Base-by-base conservation (phyloP, 2,888 invertebrate genomes). In the Antheraea assamensis region DNA sequence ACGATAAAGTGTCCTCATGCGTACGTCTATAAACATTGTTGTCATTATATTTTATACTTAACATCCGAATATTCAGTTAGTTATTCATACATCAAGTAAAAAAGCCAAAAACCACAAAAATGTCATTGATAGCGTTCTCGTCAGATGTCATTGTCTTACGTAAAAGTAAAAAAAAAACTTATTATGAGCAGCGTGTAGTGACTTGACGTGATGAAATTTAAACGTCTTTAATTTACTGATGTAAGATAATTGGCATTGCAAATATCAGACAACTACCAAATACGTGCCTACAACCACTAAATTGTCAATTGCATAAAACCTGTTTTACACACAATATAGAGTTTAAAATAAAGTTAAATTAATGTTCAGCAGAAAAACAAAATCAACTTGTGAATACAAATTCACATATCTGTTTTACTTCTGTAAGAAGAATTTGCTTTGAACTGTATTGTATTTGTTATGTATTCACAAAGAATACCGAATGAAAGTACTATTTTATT, bases 191-290 rank as follows among this genome's bases (percentile, higher is more conserved):
- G 15, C 30, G 30, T 85, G 80, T 83, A 81, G 78, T 79, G 78
- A 81, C 80, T 13, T 7, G 79, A 78, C 81, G 79, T 79, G 77
- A 83, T 75, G 87, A 89, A 91, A 90, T 92, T 88, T 85, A 87
- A 90, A 91, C 88, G 83, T 78, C 79, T 80, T 78, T 27, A 64
- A 64, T 64, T 80, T 81, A 76, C 80, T 76, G 27, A 70, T 70
- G 70, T 78, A 79, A 81, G 82, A 81, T 82, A 82, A 83, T 85
- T 84, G 81, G 81, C 83, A 85, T 85, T 84, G 83, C 83, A 87
- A 88, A 87, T 85, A 85, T 85, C 82, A 76, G 74, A 72, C 74
- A 72, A 75, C 77, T 78, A 76, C 19, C 13, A 68, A 35, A 76
- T 79, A 76, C 77, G 76, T 58, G 47, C 5, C 47, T 70, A n/a